These are phyloP conservation scores for Sparus aurata DNA, from an alignment of 2,797 vertebrate species.

Conservation along the genomic window DNA sequence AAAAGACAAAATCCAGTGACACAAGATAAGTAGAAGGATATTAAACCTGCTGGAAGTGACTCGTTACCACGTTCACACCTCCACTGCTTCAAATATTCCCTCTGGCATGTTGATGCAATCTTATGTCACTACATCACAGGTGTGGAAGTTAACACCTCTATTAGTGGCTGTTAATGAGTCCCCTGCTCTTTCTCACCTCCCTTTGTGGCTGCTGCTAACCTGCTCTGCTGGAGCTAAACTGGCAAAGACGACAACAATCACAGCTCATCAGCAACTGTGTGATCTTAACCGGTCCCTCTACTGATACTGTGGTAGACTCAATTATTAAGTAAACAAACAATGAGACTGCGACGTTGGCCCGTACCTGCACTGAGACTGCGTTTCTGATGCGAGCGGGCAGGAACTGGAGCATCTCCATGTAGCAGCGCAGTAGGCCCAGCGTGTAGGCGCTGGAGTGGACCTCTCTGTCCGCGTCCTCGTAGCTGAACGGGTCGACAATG, in stretches of 20 bases:
- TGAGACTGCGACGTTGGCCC: background rate
- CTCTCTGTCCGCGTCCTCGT: constrained; percentile 91
- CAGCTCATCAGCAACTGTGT: background rate
- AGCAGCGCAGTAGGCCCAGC: constrained; percentile 94
- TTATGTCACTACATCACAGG: constrained; percentile 52
- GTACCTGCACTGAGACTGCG: constrained; percentile 93
- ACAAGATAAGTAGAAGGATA: background rate
- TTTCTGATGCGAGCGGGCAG: constrained; percentile 94
- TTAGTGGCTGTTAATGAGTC: constrained; percentile 66
- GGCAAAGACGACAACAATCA: background rate
- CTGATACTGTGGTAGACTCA: background rate
- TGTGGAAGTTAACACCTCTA: constrained; percentile 48
- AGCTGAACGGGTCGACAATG: constrained; percentile 97
- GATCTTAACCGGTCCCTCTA: background rate
- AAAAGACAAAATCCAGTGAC: too few relatives aligned
- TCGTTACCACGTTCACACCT: constrained; percentile 45
- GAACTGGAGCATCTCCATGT: constrained; percentile 94
- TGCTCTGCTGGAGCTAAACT: constrained; percentile 28
- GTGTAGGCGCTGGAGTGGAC: constrained; percentile 91
- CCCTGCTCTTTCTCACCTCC: constrained; percentile 49
- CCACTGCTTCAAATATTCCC: constrained; percentile 39
- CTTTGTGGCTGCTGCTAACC: constrained; percentile 30
- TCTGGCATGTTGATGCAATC: constrained; percentile 62
- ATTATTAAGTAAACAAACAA: background rate
- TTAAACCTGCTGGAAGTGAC: constrained; percentile 2